Base-by-base conservation (phyloP, 2,113 vertebrate genomes). In the Paralichthys olivaceus region DNA sequence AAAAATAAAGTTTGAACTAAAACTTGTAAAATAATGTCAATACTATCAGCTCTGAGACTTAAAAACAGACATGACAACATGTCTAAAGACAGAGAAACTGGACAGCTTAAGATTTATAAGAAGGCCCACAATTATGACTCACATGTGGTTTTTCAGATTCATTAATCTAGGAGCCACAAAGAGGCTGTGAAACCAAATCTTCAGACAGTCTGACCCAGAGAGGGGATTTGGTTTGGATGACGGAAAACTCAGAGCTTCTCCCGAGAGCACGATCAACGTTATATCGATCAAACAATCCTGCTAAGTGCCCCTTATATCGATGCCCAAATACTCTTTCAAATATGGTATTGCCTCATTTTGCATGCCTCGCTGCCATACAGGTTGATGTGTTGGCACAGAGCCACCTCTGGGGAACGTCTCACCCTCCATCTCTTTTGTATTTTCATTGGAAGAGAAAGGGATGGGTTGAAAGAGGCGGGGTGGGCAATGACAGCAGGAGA, bases 281-380 rank as follows among this genome's bases (percentile, higher is more conserved):
- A 69, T 90, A 92, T 87, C 77, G 80, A 90, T 88, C 82, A 89
- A 89, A 92, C 88, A 85, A 89, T 92, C 78, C 81, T 12, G 29
- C 74, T 87, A 91, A 94, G 89, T 88, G 84, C 72, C 66, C 77
- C 79, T 83, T 51, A 65, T 80, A 74, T 87, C 62, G 60, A 86
- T 34, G 77, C 68, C 79, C 61, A 57, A 43, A 29, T 45, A 47
- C 76, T 84, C 72, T 83, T 84, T 85, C 74, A 78, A 79, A 85
- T 84, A 13, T 45, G 59, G 76, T 25, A 70, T 56, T 68, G 83
- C 20, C 29, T 88, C 84, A 79, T 73, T 88, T 79, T 75, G 77
- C 54, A 49, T 79, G 57, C 54, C 81, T 75, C 28, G 6, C 63
- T 8, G 58, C 45, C 69, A 43, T 37, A 45, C 13, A 45, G 73